phyloP scores from a whole-genome alignment of 2,797 vertebrate genomes.

The Mormyrops attenuatus region DNA sequence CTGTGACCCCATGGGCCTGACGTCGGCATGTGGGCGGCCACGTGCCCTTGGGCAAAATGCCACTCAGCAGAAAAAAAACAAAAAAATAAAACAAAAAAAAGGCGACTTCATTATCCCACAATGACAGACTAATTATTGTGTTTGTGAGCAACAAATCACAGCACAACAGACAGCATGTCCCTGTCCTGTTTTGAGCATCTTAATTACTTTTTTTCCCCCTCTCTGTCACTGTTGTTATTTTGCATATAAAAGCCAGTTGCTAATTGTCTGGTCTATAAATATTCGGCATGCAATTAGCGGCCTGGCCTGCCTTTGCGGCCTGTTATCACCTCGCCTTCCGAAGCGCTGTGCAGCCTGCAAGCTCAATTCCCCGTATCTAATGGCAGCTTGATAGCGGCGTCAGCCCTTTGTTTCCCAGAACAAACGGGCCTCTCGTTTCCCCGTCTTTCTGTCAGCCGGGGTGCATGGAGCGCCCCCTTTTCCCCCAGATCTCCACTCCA shows the following conservation, averaged over 20 bases:
- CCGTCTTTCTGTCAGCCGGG: slow-evolving; percentile 47
- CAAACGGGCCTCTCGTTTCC: slow-evolving; percentile 56
- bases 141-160: slow-evolving; percentile 99
- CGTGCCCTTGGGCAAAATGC: slow-evolving; percentile 39
- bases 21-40: slow-evolving; percentile 57
- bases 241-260: slow-evolving; percentile 99
- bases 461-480: slow-evolving; percentile 36
- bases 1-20: slow-evolving; percentile 50
- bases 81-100: slow-evolving; percentile 72
- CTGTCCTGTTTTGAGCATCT: slow-evolving; percentile 99
- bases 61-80: slow-evolving; percentile 62
- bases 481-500: slow-evolving; percentile 24
- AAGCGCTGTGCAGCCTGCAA: slow-evolving; percentile 54
- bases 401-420: slow-evolving; percentile 64
- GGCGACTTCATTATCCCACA: slow-evolving; percentile 99
- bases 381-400: slow-evolving; percentile 67
- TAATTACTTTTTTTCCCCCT: slow-evolving; percentile 93
- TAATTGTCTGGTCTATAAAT: slow-evolving; percentile 99
- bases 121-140: slow-evolving; percentile 99
- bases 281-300: slow-evolving; percentile 97
- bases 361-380: slow-evolving; percentile 71
- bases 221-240: slow-evolving; percentile 82
- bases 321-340: slow-evolving; percentile 71
- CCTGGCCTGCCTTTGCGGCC: slow-evolving; percentile 67
- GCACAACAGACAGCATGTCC: slow-evolving; percentile 99